Conservation (phyloP, 35 echinoderm and acorn worm genomes). For the Lytechinus pictus region DNA sequence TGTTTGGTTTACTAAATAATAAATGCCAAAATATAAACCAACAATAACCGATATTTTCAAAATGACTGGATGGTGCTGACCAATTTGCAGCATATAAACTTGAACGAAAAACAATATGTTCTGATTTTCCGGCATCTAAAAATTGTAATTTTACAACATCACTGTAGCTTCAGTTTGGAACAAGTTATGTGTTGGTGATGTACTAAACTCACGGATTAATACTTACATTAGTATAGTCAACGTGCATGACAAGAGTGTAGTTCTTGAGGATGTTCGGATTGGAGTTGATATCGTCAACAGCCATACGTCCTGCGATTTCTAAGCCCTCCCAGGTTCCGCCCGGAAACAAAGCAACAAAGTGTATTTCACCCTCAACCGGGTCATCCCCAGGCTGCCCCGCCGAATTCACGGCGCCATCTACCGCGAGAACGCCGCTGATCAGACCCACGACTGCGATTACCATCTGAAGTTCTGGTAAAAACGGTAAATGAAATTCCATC, state of each 20-base stretch:
- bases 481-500: not conserved
- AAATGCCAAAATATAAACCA: too few species aligned
- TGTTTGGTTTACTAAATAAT: too few species aligned
- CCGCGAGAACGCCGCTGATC: not conserved
- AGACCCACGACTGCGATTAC: not conserved
- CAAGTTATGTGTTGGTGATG: too few species aligned
- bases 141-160: too few species aligned
- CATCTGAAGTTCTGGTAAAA: not conserved
- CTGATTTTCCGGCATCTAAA: too few species aligned
- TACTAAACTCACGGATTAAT: not conserved
- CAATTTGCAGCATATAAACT: too few species aligned
- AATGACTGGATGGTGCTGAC: too few species aligned
- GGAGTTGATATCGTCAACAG: slow-evolving; percentile 36
- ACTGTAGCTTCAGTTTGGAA: too few species aligned
- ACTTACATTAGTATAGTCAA: slow-evolving; percentile 62
- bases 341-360: slow-evolving; percentile 38
- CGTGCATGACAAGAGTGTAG: slow-evolving; percentile 46
- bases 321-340: slow-evolving; percentile 52
- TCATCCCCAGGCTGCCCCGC: not conserved
- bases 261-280: slow-evolving; percentile 31
- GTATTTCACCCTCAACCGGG: not conserved
- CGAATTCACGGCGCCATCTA: not conserved
- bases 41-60: too few species aligned
- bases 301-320: slow-evolving; percentile 36
- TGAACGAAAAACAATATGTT: too few species aligned